Conservation (phyloP, 2,888 invertebrate species). For the Drosophila demipolita region DNA sequence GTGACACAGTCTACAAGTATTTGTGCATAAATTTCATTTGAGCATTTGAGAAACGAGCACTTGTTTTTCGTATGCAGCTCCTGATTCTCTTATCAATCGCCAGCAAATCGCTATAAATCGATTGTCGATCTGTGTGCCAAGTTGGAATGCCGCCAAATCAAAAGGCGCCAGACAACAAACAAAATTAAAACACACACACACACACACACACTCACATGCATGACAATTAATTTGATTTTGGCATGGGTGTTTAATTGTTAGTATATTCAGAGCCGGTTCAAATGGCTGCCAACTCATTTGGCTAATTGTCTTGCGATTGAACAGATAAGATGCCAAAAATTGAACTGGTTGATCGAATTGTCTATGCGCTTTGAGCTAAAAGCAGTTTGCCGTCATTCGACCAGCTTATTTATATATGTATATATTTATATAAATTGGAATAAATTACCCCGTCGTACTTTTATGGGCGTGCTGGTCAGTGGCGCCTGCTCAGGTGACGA, state of each 20-base stretch:
- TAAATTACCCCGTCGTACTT: conserved; percentile 40
- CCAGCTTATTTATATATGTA: background rate
- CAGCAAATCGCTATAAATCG: conserved; percentile 44
- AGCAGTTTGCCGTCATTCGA: conserved; percentile 3
- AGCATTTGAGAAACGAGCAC: conserved; percentile 12
- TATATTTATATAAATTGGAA: background rate
- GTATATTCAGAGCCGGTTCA: conserved; percentile 12
- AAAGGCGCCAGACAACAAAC: conserved; percentile 48
- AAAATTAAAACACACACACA: conserved; percentile 40
- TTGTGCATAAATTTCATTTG: background rate
- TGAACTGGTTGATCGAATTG: background rate
- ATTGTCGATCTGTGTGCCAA: conserved; percentile 59
- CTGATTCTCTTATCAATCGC: conserved; percentile 50
- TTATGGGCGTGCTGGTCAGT: conserved; percentile 31
- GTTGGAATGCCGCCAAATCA: conserved; percentile 73
- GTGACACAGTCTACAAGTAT: conserved; percentile 29
- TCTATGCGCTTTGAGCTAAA: background rate
- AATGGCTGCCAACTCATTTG: conserved; percentile 68
- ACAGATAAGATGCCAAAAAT: conserved; percentile 53
- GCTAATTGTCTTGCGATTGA: conserved; percentile 73
- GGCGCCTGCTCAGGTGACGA: conserved; percentile 74
- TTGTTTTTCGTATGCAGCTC: conserved; percentile 19
- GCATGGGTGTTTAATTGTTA: conserved; percentile 35
- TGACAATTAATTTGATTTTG: conserved; percentile 76
- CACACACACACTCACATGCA: conserved; percentile 55